phyloP scores from a whole-genome alignment of 2,113 vertebrate species.

The Fulica atra region DNA sequence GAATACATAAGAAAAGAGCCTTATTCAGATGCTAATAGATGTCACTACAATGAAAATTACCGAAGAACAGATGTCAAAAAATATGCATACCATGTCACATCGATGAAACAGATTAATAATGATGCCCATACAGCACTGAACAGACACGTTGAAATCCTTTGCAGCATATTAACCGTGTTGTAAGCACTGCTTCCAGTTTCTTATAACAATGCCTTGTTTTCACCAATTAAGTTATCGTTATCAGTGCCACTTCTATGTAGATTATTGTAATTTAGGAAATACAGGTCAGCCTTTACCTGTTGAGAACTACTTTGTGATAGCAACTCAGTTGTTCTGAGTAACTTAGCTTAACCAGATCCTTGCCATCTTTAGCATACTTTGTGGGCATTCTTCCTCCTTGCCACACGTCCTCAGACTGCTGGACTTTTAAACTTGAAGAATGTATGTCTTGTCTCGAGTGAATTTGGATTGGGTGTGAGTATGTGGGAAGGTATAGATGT shows the following conservation, averaged over 20 bases:
- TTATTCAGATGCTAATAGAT: neutral
- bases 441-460: neutral
- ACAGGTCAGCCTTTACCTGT: neutral
- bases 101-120: neutral
- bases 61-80: neutral
- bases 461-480: neutral
- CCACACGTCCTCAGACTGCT: neutral
- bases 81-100: neutral
- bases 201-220: neutral
- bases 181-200: neutral
- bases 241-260: neutral
- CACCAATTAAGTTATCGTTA: neutral
- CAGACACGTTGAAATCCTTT: neutral
- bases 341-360: neutral
- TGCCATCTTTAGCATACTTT: neutral
- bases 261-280: neutral
- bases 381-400: rapidly evolving
- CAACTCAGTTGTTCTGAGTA: neutral
- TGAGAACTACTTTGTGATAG: neutral
- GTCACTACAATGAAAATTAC: neutral
- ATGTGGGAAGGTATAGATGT: neutral
- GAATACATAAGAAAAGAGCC: neutral
- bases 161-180: neutral
- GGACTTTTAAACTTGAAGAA: neutral
- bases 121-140: neutral